Percentiles rank a stretch among this genome's conserved stretches.
Conservation (phyloP, 2,113 vertebrate species). For the Symphodus melops region DNA sequence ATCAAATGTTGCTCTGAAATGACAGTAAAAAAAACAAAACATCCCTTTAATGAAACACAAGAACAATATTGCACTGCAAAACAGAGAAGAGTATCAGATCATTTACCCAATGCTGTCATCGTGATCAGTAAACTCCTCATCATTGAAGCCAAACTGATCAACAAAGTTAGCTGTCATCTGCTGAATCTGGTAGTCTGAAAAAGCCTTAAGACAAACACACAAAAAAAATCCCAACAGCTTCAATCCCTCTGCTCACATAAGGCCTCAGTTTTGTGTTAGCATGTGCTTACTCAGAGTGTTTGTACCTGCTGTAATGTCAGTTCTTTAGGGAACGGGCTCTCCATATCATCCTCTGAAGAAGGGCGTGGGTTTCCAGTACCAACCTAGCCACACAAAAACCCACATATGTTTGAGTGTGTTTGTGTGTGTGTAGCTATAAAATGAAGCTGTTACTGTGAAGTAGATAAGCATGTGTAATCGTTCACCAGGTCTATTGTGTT, state of each 20-base stretch:
- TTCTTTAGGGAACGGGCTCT: conserved; percentile 94
- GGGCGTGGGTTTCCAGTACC: conserved; percentile 92
- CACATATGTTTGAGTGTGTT: neutral
- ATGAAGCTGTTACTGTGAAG: neutral
- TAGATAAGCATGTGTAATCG: neutral
- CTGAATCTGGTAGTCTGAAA: conserved; percentile 98
- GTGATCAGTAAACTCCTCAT: conserved; percentile 96
- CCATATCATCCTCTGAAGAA: conserved; percentile 95
- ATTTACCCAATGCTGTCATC: conserved; percentile 94
- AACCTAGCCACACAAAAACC: conserved; percentile 79
- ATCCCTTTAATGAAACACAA: neutral
- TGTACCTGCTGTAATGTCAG: conserved; percentile 94
- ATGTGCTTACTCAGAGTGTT: neutral
- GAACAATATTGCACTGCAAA: neutral
- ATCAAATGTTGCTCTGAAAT: conserved; percentile 92
- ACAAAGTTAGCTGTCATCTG: conserved; percentile 98
- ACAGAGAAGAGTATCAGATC: neutral
- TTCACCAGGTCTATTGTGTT: conserved; percentile 96
- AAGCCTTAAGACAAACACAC: conserved; percentile 85
- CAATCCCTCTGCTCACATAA: neutral
- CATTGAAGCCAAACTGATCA: conserved; percentile 98
- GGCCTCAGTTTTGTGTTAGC: neutral
- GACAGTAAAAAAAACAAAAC: conserved; percentile 2
- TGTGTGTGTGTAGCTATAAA: neutral
- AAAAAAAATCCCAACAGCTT: neutral